Base-by-base conservation (phyloP, 2,888 invertebrate species). In the Euclidia mi region DNA sequence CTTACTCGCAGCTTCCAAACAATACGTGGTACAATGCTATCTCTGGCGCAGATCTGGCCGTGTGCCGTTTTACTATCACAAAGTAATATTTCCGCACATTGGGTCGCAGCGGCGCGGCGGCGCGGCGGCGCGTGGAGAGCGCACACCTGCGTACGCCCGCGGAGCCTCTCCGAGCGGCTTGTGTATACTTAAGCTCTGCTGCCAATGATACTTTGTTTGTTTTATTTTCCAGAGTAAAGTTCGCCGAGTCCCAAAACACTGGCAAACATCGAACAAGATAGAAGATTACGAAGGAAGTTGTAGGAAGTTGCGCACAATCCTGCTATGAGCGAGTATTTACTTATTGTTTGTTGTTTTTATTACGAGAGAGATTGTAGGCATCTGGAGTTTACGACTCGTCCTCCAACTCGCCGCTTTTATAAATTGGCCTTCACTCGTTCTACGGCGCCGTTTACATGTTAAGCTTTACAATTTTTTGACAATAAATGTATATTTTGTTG, bases 271-370 rank as follows among this genome's bases (percentile, higher is more conserved):
- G 51, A 71, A 63, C 62, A 56, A 71, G 59, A 59, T 67, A 53
- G 53, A 57, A 67, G 67, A 60, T 67, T 60, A 67, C 64, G 56
- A 55, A 45, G 38, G 51, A 63, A 69, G 35, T 71, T 70, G 12
- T 11, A 2, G 17, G 14, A 57, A 66, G 35, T 67, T 60, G 12
- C 32, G 28, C 37, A 40, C 44, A 29, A 63, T 44, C 37, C 38
- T 42, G 56, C 28, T 47, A 37, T 28, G 43, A 50, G 53, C 17
- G 51, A 63, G 56, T 66, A 66, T 70, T 64, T 64, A 60, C 69
- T 70, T 60, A 71, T 52, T 71, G 67, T 70, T 58, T 66, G 47
- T 44, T 58, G 66, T 62, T 68, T 50, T 35, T 52, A 45, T 53
- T 42, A 38, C 38, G 29, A 14, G 17, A 10, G 40, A 20, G 40